These are phyloP conservation scores for Platypus cylindrus DNA, from an alignment of 2,888 invertebrate genomes.

Conservation along the genomic window DNA sequence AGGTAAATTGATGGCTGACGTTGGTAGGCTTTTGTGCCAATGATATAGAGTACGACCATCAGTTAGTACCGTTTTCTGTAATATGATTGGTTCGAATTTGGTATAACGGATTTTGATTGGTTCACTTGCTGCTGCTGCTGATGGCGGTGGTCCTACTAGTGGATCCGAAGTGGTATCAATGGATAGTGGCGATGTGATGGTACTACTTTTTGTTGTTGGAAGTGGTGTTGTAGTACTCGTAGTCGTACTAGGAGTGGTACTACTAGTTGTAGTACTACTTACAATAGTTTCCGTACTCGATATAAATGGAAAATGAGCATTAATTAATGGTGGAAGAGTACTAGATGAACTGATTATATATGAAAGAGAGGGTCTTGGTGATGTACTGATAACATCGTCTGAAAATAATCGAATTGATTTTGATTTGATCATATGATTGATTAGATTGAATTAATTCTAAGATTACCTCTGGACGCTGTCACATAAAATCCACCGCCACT, in stretches of 20 bases:
- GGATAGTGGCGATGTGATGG: constrained; percentile 5
- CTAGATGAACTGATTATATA: neutral
- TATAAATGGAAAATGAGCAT: no score
- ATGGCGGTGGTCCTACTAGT: neutral
- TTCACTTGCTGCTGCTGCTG: constrained; percentile 1
- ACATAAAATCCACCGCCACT: constrained; percentile 24
- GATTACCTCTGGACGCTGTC: constrained; percentile 17
- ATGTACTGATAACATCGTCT: constrained; percentile 1
- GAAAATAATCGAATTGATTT: neutral
- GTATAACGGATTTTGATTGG: constrained; percentile 26
- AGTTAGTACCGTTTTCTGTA: constrained; percentile 30
- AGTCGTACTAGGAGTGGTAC: no score
- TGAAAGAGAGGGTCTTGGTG: neutral
- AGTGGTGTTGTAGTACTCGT: constrained; percentile 20
- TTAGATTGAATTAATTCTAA: neutral
- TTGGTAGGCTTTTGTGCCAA: constrained; percentile 30
- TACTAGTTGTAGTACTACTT: no score
- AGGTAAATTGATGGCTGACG: constrained; percentile 17
- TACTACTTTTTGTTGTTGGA: constrained; percentile 16
- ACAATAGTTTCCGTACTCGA: no score
- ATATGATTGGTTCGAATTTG: constrained; percentile 32
- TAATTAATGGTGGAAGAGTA: neutral
- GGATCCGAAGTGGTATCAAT: neutral
- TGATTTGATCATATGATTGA: neutral
- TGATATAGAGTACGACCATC: constrained; percentile 31